Base-by-base conservation (phyloP, 2,113 vertebrate genomes). In the Pterophyllum scalare region DNA sequence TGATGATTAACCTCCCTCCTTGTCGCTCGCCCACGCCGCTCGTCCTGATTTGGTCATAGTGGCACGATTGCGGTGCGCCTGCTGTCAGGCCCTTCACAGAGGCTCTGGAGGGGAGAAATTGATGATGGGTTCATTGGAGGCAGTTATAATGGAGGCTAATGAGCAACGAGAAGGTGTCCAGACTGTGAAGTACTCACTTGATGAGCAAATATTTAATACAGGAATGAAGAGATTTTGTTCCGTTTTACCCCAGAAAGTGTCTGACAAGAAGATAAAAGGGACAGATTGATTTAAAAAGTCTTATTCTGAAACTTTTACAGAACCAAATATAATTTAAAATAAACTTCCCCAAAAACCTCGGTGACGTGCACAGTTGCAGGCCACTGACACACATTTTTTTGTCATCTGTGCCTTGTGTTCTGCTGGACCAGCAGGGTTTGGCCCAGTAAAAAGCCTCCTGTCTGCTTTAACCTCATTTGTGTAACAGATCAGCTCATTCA, bases 401-500 rank as follows among this genome's bases (percentile, higher is more conserved):
- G 84, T 85, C 24, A 56, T 78, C 13, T 33, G 64, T n/a, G 81
- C 82, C 91, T 90, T 83, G 89, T 91, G 83, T 77, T 40, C 77
- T 87, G 76, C 82, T 56, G 74, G 52, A 74, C 40, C 22, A 24
- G 57, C 70, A 59, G 80, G 59, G 65, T 57, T 62, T 61, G 52
- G 70, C 79, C 61, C 26, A 86, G 90, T 95, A 96, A 93, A 96
- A 96, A 95, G 90, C 95, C 61, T 92, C 91, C 93, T 96, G 96
- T 96, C 94, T 67, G 60, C 62, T 38, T 67, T 97, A 97, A 97
- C 95, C 93, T 96, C 81, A 94, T 97, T 97, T 96, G 87, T 84
- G 65, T 90, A 90, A 96, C 94, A 96, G 96, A 97, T 97, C 95
- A 94, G 95, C 94, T 94, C 94, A 88, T 84, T 96, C 94, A 97